Base-by-base conservation (phyloP, 2,797 vertebrate species). In the Anguilla marmorata region DNA sequence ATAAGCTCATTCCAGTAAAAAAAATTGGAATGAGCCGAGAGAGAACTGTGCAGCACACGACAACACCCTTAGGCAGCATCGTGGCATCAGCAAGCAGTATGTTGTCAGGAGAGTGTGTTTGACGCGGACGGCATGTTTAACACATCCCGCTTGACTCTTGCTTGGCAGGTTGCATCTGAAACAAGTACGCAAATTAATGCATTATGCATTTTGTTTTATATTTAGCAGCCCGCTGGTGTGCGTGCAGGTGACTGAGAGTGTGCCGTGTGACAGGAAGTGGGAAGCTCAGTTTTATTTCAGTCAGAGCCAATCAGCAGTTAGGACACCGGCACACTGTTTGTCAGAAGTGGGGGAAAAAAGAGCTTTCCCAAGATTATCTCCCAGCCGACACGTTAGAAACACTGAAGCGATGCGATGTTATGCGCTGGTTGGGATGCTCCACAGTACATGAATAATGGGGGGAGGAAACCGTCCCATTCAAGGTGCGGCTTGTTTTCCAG, bases 401-500 rank as follows among this genome's bases (percentile, higher is more conserved):
- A 8, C 45, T 21, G 19, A 45, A 50, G 41, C 79, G 9, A 50
- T 24, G 79, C 21, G 24, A 24, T n/a, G 21, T 82, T 8, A 50
- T 30, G 19, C 45, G 0, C 21, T 8, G 4, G 19, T 45, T 24
- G 45, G 41, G 79, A 82, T 50, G 41, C 3, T 33, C 37, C 8
- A 19, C 24, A 45, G 45, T 7, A 50, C 21, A 3, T 50, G 79
- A 82, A n/a, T 82, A 24, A 82, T 30, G 33, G 16, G 33, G 66
- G 19, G 79, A n/a, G 79, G 45, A 82, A 79, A 7, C 74, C 14
- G 16, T 50, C 14, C 45, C 19, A 11, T n/a, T 45, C 16, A 30
- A 50, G 41, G 79, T 48, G 79, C 1, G 37, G 79, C 79, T 48
- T 82, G 79, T 82, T 82, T 82, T 50, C 79, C 79, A 82, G 79